Conservation (phyloP, 2,888 invertebrate species). For the Microctonus aethiopoides region DNA sequence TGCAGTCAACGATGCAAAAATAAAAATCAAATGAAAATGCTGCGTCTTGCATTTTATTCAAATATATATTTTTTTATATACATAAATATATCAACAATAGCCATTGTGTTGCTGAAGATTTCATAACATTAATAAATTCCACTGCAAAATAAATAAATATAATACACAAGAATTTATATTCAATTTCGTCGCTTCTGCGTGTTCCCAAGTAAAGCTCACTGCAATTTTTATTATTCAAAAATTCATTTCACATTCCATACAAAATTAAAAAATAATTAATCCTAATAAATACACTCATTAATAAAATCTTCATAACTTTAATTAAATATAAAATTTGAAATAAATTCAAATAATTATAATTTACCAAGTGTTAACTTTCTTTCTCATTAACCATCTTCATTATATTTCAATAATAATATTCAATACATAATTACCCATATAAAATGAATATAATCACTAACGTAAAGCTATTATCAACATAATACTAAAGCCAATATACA, state of each 20-base stretch:
- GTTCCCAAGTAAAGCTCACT: neutral
- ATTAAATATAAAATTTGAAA: too few species aligned
- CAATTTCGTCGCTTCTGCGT: neutral
- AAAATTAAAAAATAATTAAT: neutral
- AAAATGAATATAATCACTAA: too few species aligned
- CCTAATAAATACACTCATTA: neutral
- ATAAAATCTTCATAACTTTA: neutral
- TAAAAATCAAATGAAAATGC: neutral
- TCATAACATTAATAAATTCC: neutral
- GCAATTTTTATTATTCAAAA: neutral
- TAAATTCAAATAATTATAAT: too few species aligned
- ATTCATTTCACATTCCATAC: neutral
- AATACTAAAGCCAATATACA: too few species aligned
- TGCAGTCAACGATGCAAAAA: neutral
- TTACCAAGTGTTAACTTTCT: too few species aligned
- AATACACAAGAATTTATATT: neutral
- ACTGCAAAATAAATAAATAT: too few species aligned
- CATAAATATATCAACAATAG: neutral
- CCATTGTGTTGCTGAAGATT: neutral
- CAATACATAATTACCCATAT: too few species aligned
- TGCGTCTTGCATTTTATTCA: neutral
- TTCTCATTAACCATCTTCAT: too few species aligned
- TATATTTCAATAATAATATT: too few species aligned
- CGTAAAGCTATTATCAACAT: too few species aligned
- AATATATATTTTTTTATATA: neutral